A percentile compares a stretch with the other conserved stretches of the same genome.
Evolutionary conservation across 2,797 vertebrate species (phyloP).

Genomic region (Gymnothorax reevesii): DNA sequence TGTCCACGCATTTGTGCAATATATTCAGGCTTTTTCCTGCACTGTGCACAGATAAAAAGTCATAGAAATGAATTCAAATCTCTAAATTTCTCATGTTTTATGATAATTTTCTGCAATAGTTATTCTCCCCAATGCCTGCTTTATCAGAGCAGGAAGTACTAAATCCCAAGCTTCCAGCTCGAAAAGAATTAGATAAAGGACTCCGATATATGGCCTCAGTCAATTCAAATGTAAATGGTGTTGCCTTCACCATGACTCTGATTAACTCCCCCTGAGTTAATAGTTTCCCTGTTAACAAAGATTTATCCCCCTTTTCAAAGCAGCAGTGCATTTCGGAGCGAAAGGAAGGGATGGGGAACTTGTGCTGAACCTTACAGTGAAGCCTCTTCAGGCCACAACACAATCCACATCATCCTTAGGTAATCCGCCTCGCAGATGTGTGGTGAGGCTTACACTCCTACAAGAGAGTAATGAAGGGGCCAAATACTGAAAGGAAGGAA

Average conservation of each 20-base stretch:
- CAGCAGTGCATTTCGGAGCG: slow-evolving; percentile 24
- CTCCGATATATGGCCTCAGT: slow-evolving; percentile 73
- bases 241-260: slow-evolving; percentile 89
- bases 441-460: slow-evolving; percentile 50
- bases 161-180: slow-evolving; percentile 77
- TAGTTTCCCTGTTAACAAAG: slow-evolving; percentile 91
- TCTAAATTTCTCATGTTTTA: not conserved
- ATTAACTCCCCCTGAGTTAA: slow-evolving; percentile 99
- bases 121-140: not conserved
- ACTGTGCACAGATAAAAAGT: not conserved
- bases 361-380: slow-evolving; percentile 82
- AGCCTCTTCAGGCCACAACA: slow-evolving; percentile 85
- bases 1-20: not conserved
- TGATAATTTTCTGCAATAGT: not conserved
- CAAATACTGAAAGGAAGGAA: slow-evolving; percentile 34
- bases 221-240: slow-evolving; percentile 96
- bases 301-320: slow-evolving; percentile 83
- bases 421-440: slow-evolving; percentile 70
- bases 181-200: slow-evolving; percentile 86
- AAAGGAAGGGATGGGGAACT: slow-evolving; percentile 69
- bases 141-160: slow-evolving; percentile 78
- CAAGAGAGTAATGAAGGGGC: slow-evolving; percentile 42
- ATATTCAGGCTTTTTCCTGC: no score
- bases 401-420: slow-evolving; percentile 77
- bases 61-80: not conserved